These are phyloP conservation scores for Trypoxylon attenuatum DNA, from an alignment of 2,888 invertebrate genomes.

Conservation along the genomic window DNA sequence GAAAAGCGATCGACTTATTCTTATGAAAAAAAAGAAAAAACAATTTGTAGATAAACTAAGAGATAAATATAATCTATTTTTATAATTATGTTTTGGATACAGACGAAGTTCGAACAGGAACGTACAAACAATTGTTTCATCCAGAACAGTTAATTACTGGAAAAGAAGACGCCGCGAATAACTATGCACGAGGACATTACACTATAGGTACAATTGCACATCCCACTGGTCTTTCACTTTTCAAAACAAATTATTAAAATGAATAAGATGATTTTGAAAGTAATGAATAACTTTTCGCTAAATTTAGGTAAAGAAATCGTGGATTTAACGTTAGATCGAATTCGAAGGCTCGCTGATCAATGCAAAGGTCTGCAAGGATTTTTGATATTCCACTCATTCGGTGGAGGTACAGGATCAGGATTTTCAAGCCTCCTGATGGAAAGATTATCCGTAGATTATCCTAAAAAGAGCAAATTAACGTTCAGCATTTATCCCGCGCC, in stretches of 20 bases:
- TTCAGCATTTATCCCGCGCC: constrained; percentile 97
- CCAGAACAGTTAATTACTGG: constrained; percentile 94
- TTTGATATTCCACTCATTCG: constrained; percentile 94
- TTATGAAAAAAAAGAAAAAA: too few relatives aligned
- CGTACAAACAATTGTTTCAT: constrained; percentile 90
- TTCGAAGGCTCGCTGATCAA: constrained; percentile 89
- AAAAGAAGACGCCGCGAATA: constrained; percentile 94
- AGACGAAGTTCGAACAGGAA: constrained; percentile 90
- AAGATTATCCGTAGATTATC: constrained; percentile 92
- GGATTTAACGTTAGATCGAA: constrained; percentile 87
- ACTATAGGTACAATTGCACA: constrained; percentile 80
- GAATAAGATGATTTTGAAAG: not conserved
- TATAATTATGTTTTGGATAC: too few relatives aligned
- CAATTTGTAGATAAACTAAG: too few relatives aligned
- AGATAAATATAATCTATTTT: too few relatives aligned
- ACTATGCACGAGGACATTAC: constrained; percentile 94
- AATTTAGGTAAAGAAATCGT: constrained; percentile 87
- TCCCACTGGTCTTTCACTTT: too few relatives aligned
- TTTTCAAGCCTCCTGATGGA: constrained; percentile 96
- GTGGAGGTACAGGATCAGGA: constrained; percentile 92
- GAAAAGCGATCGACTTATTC: too few relatives aligned
- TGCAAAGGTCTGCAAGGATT: constrained; percentile 93
- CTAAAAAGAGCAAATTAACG: constrained; percentile 93
- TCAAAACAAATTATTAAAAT: too few relatives aligned
- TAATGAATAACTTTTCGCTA: not conserved